phyloP scores from a whole-genome alignment of 2,888 invertebrate species.

The Mythimna loreyi region DNA sequence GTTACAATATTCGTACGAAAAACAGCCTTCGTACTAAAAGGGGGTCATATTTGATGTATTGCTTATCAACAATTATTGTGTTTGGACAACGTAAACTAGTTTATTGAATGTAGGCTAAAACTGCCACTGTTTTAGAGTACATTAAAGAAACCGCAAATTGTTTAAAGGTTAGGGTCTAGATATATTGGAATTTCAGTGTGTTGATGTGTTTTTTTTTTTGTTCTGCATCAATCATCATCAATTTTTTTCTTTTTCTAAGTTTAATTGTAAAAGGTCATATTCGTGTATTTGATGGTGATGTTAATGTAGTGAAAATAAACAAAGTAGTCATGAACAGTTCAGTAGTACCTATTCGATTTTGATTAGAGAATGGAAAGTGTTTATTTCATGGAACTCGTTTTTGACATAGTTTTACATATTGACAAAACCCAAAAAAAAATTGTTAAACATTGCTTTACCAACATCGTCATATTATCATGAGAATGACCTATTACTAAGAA shows the following conservation, averaged over 20 bases:
- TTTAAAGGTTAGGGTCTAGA: slow-evolving; percentile 5
- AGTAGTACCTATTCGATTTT: background rate
- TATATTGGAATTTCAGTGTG: background rate
- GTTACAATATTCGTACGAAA: slow-evolving; percentile 51
- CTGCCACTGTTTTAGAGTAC: slow-evolving; percentile 30
- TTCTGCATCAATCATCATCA: too few relatives aligned
- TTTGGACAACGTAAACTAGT: slow-evolving; percentile 62
- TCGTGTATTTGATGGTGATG: too few relatives aligned
- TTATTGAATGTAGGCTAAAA: slow-evolving; percentile 55
- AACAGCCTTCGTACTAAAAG: slow-evolving; percentile 54
- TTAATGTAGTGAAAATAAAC: background rate
- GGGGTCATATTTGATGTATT: slow-evolving; percentile 71
- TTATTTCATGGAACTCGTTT: background rate
- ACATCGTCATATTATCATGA: too few relatives aligned
- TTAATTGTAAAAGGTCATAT: background rate
- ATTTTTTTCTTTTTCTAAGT: background rate
- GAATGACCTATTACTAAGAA: too few relatives aligned
- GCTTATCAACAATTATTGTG: slow-evolving; percentile 64
- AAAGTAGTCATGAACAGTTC: too few relatives aligned
- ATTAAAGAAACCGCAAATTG: slow-evolving; percentile 43
- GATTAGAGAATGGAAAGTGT: background rate
- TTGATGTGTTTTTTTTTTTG: too few relatives aligned
- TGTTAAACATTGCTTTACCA: background rate
- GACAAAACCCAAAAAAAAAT: background rate
- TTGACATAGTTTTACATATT: background rate